A percentile compares a stretch with the other conserved stretches of the same genome.
Conservation (phyloP, 23 tunicate species). For the Halocynthia aurantium region DNA sequence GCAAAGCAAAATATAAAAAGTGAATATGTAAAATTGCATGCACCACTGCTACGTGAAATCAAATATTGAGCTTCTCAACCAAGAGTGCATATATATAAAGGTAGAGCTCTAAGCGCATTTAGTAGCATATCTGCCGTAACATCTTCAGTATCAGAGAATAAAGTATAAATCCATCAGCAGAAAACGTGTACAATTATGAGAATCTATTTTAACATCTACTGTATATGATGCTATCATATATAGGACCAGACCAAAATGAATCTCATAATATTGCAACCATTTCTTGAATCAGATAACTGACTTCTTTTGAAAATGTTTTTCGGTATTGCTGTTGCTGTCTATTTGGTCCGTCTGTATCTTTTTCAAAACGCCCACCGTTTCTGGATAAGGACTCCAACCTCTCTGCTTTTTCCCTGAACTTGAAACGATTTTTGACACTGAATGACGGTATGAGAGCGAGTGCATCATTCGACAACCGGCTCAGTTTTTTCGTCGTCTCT, state of each 20-base stretch:
- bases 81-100: no score
- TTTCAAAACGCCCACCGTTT: slow-evolving; percentile 17
- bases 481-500: slow-evolving; percentile 32
- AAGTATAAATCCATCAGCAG: no score
- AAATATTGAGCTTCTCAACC: no score
- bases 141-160: no score
- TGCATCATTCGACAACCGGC: slow-evolving; percentile 35
- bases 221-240: no score
- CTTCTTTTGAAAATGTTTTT: slow-evolving; percentile 20
- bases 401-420: slow-evolving; percentile 60
- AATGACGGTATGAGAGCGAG: slow-evolving; percentile 8
- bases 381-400: slow-evolving; percentile 34
- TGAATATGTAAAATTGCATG: no score
- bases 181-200: no score
- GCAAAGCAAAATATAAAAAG: no score
- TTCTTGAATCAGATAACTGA: slow-evolving; percentile 19
- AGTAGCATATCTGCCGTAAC: no score
- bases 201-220: no score
- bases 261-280: slow-evolving; percentile 1
- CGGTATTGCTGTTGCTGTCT: slow-evolving; percentile 2
- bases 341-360: background rate
- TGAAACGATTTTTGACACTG: slow-evolving; percentile 35
- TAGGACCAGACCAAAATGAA: background rate
- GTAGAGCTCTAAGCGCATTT: no score
- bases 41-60: no score